A percentile compares a stretch with the other conserved stretches of the same genome.
Evolutionary conservation across 2,113 vertebrate species (phyloP).

Genomic region (Pangasianodon gigas): DNA sequence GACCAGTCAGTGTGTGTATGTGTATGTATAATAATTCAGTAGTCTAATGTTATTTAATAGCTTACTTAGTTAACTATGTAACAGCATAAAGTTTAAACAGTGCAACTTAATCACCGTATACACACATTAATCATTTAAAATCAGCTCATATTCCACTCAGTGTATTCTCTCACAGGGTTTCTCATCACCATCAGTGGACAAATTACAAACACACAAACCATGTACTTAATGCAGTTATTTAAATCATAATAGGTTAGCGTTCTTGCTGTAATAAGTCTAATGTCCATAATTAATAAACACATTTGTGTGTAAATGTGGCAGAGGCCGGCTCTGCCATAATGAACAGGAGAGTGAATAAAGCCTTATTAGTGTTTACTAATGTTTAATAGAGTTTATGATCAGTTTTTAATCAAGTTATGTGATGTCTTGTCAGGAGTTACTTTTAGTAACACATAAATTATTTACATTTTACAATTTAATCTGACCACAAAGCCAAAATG

Average conservation of each 20-base stretch:
- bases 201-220: not conserved
- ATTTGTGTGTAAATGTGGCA: not conserved
- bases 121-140: constrained; percentile 2
- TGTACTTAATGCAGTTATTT: not conserved
- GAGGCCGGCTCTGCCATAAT: not conserved
- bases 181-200: not conserved
- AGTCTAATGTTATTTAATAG: not conserved
- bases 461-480: not conserved
- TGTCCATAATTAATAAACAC: not conserved
- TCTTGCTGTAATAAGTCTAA: not conserved
- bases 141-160: not conserved
- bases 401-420: not conserved
- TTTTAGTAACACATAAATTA: not conserved
- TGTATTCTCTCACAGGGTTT: not conserved
- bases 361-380: not conserved
- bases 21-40: not conserved
- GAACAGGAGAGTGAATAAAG: not conserved
- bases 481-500: not conserved
- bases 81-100: constrained; percentile 10
- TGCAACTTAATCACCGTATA: constrained; percentile 17
- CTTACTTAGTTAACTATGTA: constrained; percentile 7
- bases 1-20: not conserved
- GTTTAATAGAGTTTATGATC: not conserved
- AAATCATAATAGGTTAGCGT: not conserved
- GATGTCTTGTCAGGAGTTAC: not conserved